A percentile compares a stretch with the other conserved stretches of the same genome.
Conservation (phyloP, 2,113 vertebrate genomes). For the Hiodon alosoides region DNA sequence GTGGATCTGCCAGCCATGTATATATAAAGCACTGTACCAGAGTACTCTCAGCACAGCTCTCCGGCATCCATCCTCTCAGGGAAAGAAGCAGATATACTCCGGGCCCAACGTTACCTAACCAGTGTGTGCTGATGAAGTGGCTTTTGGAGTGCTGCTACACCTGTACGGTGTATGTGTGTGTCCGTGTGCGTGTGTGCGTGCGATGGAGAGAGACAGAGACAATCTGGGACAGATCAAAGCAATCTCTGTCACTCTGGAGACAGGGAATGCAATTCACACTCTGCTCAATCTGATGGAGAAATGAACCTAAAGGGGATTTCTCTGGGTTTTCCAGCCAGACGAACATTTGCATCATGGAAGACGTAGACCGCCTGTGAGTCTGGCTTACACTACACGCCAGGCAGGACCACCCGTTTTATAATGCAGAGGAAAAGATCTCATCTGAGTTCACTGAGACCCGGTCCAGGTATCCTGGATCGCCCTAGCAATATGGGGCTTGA, state of each 20-base stretch:
- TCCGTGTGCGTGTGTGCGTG: background rate
- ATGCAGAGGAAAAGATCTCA: background rate
- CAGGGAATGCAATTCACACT: background rate
- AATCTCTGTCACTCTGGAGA: background rate
- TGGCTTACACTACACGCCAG: too few species aligned
- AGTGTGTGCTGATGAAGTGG: background rate
- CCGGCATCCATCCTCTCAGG: background rate
- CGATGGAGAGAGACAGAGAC: background rate
- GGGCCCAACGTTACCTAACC: background rate
- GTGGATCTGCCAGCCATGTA: background rate
- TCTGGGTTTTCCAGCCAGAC: background rate
- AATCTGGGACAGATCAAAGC: background rate
- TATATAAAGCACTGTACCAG: background rate
- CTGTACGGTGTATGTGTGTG: background rate
- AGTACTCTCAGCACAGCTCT: slow-evolving; percentile 6
- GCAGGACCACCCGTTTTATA: too few species aligned
- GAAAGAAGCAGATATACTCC: background rate
- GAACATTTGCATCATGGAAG: background rate
- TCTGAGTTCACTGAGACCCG: slow-evolving; percentile 3
- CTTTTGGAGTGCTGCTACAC: background rate
- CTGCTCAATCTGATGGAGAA: background rate
- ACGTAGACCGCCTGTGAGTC: background rate
- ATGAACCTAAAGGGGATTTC: background rate
- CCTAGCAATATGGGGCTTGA: background rate
- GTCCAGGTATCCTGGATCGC: background rate